Evolutionary conservation across 2,888 invertebrate species (phyloP).

Genomic region (Andrena hattorfiana): DNA sequence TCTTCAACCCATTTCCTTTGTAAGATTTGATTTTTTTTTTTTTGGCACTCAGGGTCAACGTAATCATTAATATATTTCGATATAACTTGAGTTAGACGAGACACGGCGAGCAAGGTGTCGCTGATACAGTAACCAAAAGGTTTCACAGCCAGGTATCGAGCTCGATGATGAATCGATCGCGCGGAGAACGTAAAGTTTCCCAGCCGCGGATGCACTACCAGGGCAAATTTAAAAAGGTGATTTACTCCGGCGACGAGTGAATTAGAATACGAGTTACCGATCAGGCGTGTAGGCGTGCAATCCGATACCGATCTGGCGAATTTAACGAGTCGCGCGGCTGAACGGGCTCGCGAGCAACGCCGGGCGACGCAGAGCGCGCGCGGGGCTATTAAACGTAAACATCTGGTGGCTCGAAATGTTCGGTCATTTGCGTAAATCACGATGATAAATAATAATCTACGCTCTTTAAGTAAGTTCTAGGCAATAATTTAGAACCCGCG

Average conservation of each 20-base stretch:
- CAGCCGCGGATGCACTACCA: slow-evolving; percentile 45
- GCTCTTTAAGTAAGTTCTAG: slow-evolving; percentile 74
- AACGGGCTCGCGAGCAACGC: slow-evolving; percentile 20
- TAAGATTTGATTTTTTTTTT: no score
- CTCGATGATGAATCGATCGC: slow-evolving; percentile 51
- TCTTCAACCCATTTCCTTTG: no score
- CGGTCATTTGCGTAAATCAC: slow-evolving; percentile 76
- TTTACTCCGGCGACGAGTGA: slow-evolving; percentile 65
- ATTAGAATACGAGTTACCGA: slow-evolving; percentile 61
- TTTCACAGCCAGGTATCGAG: slow-evolving; percentile 43
- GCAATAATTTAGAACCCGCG: slow-evolving; percentile 75
- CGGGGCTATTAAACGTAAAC: slow-evolving; percentile 71
- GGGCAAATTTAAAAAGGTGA: slow-evolving; percentile 45
- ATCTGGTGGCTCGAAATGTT: slow-evolving; percentile 75
- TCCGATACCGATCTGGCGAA: slow-evolving; percentile 67
- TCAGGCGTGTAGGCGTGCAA: slow-evolving; percentile 57
- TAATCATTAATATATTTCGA: no score
- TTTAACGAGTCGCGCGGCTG: slow-evolving; percentile 51
- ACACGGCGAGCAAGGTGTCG: slow-evolving; percentile 38
- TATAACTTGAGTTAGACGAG: no score
- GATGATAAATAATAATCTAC: slow-evolving; percentile 76
- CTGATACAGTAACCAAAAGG: slow-evolving; percentile 39
- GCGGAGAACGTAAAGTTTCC: slow-evolving; percentile 11
- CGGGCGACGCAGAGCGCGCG: slow-evolving; percentile 29
- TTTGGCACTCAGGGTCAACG: no score